Percentiles rank a stretch among this genome's conserved stretches.
Evolutionary conservation across 23 tunicate genomes (phyloP).

Genomic region (Styela plicata): DNA sequence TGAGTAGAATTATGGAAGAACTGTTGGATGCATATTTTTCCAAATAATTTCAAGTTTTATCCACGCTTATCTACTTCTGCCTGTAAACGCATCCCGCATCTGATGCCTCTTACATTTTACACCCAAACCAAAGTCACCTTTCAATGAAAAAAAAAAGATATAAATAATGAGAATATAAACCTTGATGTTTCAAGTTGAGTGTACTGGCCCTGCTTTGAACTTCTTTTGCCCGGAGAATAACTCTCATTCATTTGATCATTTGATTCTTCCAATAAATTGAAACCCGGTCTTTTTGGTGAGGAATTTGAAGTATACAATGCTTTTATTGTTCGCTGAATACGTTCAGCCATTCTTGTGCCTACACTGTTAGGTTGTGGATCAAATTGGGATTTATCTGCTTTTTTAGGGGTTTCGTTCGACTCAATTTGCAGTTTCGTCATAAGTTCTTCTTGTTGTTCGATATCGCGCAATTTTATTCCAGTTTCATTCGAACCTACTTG

Average conservation of each 20-base stretch:
- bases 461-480: conserved; percentile 1
- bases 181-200: neutral
- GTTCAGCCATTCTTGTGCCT: conserved; percentile 76
- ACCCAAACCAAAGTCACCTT: too few species aligned
- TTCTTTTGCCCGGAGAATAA: conserved; percentile 1
- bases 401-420: neutral
- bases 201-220: neutral
- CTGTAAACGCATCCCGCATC: too few species aligned
- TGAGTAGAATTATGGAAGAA: too few species aligned
- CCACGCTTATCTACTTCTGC: too few species aligned
- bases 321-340: conserved; percentile 73
- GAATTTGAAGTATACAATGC: conserved; percentile 52
- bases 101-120: too few species aligned
- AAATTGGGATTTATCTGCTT: neutral
- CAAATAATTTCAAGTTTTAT: too few species aligned
- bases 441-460: conserved; percentile 22
- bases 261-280: conserved; percentile 7
- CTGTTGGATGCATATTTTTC: too few species aligned
- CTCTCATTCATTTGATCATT: conserved; percentile 6
- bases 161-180: too few species aligned
- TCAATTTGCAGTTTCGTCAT: conserved; percentile 9
- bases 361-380: neutral
- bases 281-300: conserved; percentile 11
- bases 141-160: too few species aligned
- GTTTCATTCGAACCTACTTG: neutral